Conservation (phyloP, 37 sponge, comb jelly and placozoan genomes). For the Hexactinellida sp. region DNA sequence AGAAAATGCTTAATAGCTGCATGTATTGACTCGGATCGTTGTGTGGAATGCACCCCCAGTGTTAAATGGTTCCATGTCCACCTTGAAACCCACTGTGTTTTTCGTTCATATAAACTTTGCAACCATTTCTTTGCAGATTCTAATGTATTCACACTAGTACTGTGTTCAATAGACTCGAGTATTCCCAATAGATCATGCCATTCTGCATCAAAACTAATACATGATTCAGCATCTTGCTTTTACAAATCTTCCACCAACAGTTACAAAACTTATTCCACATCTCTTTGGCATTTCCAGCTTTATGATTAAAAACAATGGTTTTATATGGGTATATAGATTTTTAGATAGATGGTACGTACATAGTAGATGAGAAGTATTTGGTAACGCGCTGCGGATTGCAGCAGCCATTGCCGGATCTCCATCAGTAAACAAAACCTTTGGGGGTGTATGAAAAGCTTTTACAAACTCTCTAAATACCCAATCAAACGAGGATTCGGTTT, state of each 20-base stretch:
- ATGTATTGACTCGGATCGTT: neutral
- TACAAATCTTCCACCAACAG: neutral
- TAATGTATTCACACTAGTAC: neutral
- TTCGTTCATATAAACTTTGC: neutral
- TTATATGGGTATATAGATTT: neutral
- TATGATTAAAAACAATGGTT: neutral
- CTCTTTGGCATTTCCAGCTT: neutral
- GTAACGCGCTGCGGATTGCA: neutral
- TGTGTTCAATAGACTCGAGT: neutral
- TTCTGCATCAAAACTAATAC: neutral
- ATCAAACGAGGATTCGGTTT: neutral
- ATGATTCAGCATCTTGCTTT: conserved; percentile 12
- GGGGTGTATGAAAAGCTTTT: neutral
- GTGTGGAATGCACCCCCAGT: neutral
- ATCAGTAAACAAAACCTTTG: neutral
- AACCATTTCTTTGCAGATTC: neutral
- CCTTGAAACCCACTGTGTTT: neutral
- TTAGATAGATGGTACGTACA: neutral
- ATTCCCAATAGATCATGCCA: neutral
- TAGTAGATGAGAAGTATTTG: neutral
- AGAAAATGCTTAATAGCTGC: neutral
- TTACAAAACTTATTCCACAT: neutral
- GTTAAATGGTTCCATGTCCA: neutral
- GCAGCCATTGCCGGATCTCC: neutral
- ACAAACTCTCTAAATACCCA: neutral